Evolutionary conservation across 2,888 invertebrate species (phyloP), one percentile per base, ranked within the genome.

Genomic region (Pterobdella sp.): DNA sequence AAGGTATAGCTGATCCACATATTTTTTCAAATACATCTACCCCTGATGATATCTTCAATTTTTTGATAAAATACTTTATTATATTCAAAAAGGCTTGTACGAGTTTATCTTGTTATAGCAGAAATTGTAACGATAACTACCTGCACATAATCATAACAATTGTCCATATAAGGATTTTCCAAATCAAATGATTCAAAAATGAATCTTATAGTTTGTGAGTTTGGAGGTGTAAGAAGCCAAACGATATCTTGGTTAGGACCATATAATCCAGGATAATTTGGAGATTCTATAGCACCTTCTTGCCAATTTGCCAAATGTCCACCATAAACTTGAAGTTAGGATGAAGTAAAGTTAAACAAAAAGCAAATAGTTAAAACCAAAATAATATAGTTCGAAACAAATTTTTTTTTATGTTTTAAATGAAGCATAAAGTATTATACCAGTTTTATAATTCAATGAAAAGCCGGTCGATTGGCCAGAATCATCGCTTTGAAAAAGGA

Each of bases 251-350:
- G 82, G 82, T 91, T 90, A 22, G 88, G 87, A 0, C 94, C 94
- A 84, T 94, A 95, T 76, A 87, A 87, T 18, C 91, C 91, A 0
- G 94, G 94, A 71, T 90, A 82, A 64, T 94, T 94, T 0, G 94
- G 94, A 1, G 69, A 69, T 31, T 37, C 49, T 22, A 69, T 42
- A 3, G 29, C 31, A 14, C 69, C 69, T 26, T 37, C 37, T 29
- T 52, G 29, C 52, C 52, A 37, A 34, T 49, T 49, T 56, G 60
- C 18, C 32, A 69, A 31, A n/a, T 69, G 22, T n/a, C 69, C 69
- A 29, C 69, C 69, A 31, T 69, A 69, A 1, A 32, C 69, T 69
- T n/a, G n/a, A 63, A 7, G 22, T 7, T 42, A 22, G 22, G 22
- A 22, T 42, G 22, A 42, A 42, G 7, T 42, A 14, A 42, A 7